Evolutionary conservation across 2,888 invertebrate species (phyloP), one percentile per base, ranked within the genome.

Genomic region (Apamea monoglypha): DNA sequence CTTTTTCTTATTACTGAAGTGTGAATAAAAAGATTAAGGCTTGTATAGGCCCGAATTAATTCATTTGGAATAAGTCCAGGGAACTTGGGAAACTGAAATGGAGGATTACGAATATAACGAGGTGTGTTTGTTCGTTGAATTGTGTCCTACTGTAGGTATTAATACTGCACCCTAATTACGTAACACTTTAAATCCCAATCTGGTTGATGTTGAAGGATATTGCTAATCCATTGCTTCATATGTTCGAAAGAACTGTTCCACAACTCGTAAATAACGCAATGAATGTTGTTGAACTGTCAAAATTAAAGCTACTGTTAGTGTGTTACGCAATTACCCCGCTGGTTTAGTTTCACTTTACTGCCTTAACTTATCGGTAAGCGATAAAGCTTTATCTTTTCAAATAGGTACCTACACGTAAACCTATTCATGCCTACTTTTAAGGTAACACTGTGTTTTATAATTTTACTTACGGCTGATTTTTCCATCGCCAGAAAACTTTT

Each of bases 21-120:
- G 73, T 71, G 79, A 76, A 76, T 80, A 87, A 85, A 77, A 79
- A 80, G 77, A 79, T 82, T 86, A 85, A 77, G 68, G 72, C 63
- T 59, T 83, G 68, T 78, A 78, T 70, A 59, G 76, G 67, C 68
- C 78, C 63, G 71, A 79, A 78, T 83, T 74, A 77, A 81, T 76
- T 76, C 67, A 81, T 80, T 88, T 88, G 88, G 88, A 88, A 68
- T 64, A 76, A 70, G 63, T 81, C 86, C 86, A 86, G 72, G 47
- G 53, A 86, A 83, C 61, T 87, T 77, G 16, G 71, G 69, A 64
- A 76, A 73, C 72, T 81, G 53, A 66, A 75, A 71, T 56, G 66
- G 40, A 50, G 40, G 69, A 69, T 69, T 81, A 63, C 47, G 56
- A 83, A 56, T 32, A 21, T n/a, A 36, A 40, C 21, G 40, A 69